Base-by-base conservation (phyloP, 35 echinoderm and acorn worm genomes). In the Hemicentrotus pulcherrimus region DNA sequence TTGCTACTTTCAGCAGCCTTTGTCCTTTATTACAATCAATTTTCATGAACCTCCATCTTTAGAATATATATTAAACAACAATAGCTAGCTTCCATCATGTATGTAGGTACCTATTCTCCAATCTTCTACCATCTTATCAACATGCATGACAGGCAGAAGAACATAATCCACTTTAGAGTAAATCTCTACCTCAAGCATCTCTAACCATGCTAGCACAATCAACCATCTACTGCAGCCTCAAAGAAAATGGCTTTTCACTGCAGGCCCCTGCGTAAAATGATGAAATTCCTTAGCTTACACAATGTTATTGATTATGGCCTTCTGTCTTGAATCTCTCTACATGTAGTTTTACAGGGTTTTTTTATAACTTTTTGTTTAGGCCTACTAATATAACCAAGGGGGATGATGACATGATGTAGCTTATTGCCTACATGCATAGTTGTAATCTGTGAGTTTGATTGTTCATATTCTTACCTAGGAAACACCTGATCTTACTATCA, bases 241-340 rank as follows among this genome's bases (percentile, higher is more conserved):
- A 0, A 78, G 65, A 78, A 78, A 78, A n/a, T n/a, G 65, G 65
- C 65, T 78, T 78, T 78, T 78, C 24, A 78, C 65, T 22, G 19
- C 19, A 78, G 65, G 65, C 22, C 65, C 24, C 65, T 70, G 18
- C 14, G 52, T 0, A 78, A 78, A 78, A 78, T 78, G n/a, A 15
- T 28, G 19, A 78, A 78, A 78, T 78, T 78, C 65, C 65, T 78
- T 28, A 6, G 65, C 65, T 22, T 78, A 78, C 65, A 78, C 65
- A 78, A 78, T 78, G 65, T 78, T 78, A 78, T 78, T 78, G 65
- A 78, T 78, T 78, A 78, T 78, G 65, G 65, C 65, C 65, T 78
- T n/a, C 65, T 22, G 5, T 78, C 65, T 78, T 18, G 24, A 78
- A n/a, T n/a, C 61, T 78, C 65, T 8, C 24, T 28, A 28, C 65